A percentile compares a stretch with the other conserved stretches of the same genome.
phyloP scores from a whole-genome alignment of 2,888 invertebrate genomes.

The Lochmaea crataegi region DNA sequence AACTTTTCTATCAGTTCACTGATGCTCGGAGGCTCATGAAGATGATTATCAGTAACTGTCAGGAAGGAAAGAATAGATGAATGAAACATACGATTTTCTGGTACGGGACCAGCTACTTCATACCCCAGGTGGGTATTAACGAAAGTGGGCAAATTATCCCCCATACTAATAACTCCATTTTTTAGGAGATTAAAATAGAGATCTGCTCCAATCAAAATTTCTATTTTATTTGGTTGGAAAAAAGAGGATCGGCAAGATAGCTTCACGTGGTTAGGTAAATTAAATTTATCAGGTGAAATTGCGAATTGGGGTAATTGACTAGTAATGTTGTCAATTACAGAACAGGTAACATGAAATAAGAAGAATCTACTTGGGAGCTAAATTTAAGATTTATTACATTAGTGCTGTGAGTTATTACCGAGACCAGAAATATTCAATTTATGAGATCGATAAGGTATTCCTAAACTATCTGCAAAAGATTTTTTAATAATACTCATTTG shows the following conservation, averaged over 20 bases:
- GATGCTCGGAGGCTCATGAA: no score
- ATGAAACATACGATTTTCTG: no score
- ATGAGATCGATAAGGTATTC: neutral
- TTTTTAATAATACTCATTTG: conserved; percentile 10
- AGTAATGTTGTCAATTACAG: conserved; percentile 2
- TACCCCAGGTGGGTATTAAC: no score
- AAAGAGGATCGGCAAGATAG: conserved; percentile 5
- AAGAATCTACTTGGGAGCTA: neutral
- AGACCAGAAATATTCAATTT: conserved; percentile 5
- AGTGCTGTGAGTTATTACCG: neutral
- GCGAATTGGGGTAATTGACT: conserved; percentile 8
- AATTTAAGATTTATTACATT: neutral
- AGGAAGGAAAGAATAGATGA: no score
- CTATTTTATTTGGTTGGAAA: neutral
- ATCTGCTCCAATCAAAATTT: no score
- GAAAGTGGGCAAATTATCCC: no score
- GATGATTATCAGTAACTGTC: no score
- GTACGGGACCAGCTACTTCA: no score
- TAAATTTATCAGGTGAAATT: conserved; percentile 4
- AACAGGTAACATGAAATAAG: neutral
- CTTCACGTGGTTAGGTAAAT: neutral
- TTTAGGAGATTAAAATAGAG: no score
- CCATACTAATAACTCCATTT: no score
- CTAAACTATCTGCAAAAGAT: neutral
- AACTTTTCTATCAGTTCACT: no score